Evolutionary conservation across 2,797 vertebrate genomes (phyloP), one percentile per base, ranked within the genome.

Genomic region (Heliangelus exortis): DNA sequence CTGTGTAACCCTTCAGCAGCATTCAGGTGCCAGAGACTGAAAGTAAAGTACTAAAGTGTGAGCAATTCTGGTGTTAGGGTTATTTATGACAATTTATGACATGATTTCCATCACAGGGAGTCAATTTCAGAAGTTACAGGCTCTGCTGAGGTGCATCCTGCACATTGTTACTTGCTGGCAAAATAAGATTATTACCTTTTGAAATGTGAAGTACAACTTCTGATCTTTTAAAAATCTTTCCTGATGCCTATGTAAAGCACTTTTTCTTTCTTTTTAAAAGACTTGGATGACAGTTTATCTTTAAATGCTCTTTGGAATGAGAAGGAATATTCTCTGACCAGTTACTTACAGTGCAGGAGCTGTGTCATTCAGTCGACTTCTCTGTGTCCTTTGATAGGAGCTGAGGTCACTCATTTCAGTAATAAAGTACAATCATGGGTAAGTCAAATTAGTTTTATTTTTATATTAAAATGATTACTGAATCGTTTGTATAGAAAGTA

Each of bases 221-320:
- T 88, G 8, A 66, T 87, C 48, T 78, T 93, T 31, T 54, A 31
- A 11, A 85, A 84, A 26, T 36, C 34, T 75, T 71, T 88, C 57
- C 78, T 33, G 14, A 50, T 65, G 34, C 36, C 51, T 85, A 11
- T 61, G 57, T 91, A 96, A 97, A 97, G 36, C 29, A 16, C 47
- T 79, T 63, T 92, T 91, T 87, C 51, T 80, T 80, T 57, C 69
- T 69, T 76, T 97, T 97, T 96, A 63, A 22, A 96, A 97, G 93
- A 72, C 53, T 29, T 50, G 62, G 55, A 93, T 92, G 94, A 61
- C 93, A 77, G 71, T 92, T 96, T 98, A 83, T 96, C 90, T 95
- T 97, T 97, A 96, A 97, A 98, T 92, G 96, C 97, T 88, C 18
- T 98, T 92, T 98, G 97, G 97, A 97, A 97, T 93, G 95, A 97